Conservation (phyloP, 2,113 vertebrate genomes). For the Scytalopus superciliaris region DNA sequence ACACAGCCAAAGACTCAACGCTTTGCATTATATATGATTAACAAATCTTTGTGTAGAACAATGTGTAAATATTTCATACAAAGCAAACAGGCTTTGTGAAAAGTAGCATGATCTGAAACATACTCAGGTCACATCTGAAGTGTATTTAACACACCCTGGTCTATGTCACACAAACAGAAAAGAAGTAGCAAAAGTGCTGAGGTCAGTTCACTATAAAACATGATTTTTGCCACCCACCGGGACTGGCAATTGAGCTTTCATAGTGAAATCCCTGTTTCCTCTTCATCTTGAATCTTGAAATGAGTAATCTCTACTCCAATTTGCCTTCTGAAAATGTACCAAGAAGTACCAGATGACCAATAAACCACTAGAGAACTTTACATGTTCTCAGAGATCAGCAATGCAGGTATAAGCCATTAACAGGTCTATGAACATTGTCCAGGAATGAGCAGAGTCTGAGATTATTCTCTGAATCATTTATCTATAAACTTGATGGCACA, state of each 20-base stretch:
- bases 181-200: not conserved
- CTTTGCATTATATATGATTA: not conserved
- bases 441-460: not conserved
- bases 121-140: not conserved
- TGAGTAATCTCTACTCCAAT: not conserved
- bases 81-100: not conserved
- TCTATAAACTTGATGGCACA: accelerated
- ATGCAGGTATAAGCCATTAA: not conserved
- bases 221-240: accelerated
- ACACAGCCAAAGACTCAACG: not conserved
- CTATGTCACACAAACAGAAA: not conserved
- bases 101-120: not conserved
- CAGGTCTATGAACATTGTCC: not conserved
- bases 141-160: not conserved
- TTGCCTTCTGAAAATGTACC: not conserved
- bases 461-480: not conserved
- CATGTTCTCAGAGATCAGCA: not conserved
- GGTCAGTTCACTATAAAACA: not conserved
- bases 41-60: not conserved
- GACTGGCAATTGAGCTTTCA: not conserved
- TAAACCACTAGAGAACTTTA: not conserved
- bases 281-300: not conserved
- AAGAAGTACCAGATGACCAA: not conserved
- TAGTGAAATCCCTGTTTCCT: not conserved
- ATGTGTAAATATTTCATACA: not conserved